Percentiles rank a stretch among this genome's conserved stretches.
Conservation (phyloP, 2,113 vertebrate species). For the Zosterops lateralis region DNA sequence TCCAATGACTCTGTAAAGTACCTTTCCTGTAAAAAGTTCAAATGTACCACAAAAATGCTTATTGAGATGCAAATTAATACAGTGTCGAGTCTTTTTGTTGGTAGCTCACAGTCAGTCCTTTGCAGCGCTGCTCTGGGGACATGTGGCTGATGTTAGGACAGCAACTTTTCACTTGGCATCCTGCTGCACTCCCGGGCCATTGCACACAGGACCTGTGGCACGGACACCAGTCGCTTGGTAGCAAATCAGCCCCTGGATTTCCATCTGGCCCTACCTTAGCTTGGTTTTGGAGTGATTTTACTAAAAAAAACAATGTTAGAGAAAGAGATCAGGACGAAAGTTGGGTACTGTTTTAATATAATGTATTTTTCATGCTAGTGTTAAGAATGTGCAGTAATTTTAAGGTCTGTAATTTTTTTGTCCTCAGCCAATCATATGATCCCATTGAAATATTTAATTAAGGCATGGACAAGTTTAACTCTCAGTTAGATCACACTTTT, state of each 20-base stretch:
- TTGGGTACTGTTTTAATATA: not conserved
- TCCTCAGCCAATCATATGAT: not conserved
- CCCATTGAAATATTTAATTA: not conserved
- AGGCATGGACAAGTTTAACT: not conserved
- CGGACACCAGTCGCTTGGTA: not conserved
- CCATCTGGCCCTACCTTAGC: not conserved
- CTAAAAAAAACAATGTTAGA: not conserved
- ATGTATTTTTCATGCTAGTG: not conserved
- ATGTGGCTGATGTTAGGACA: not conserved
- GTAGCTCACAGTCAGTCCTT: not conserved
- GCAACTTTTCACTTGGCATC: not conserved
- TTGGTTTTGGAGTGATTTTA: not conserved
- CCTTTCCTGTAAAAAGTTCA: constrained; percentile 31
- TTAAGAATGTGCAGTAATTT: not conserved
- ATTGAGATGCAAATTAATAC: constrained; percentile 37
- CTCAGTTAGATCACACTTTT: not conserved
- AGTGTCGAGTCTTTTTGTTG: not conserved
- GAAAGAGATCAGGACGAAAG: not conserved
- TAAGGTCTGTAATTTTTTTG: not conserved
- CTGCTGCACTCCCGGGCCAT: not conserved
- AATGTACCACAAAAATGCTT: not conserved
- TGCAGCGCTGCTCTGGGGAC: not conserved
- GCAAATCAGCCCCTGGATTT: not conserved
- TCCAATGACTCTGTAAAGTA: constrained; percentile 12
- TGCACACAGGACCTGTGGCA: not conserved